These are phyloP conservation scores for Sardinella longiceps DNA, from an alignment of 2,797 vertebrate genomes.

Conservation along the genomic window DNA sequence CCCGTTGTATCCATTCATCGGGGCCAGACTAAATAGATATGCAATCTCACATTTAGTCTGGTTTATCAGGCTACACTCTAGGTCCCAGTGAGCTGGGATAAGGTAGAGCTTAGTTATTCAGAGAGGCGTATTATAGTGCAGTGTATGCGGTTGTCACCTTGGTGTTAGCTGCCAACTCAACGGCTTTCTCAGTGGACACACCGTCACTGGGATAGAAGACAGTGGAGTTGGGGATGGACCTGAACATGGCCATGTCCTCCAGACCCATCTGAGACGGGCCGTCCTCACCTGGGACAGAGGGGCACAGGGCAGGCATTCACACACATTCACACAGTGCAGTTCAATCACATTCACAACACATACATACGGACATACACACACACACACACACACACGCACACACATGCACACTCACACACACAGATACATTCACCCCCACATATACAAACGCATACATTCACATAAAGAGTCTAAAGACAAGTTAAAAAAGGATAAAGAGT, in stretches of 20 bases:
- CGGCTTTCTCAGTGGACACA: conserved; percentile 92
- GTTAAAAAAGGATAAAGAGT: conserved; percentile 51
- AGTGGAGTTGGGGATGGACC: conserved; percentile 84
- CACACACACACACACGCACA: neutral
- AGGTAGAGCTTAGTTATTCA: neutral
- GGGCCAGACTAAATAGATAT: too few relatives aligned
- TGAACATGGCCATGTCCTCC: conserved; percentile 91
- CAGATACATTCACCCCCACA: neutral
- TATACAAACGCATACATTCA: conserved; percentile 1
- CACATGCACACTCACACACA: neutral
- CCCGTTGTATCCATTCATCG: too few relatives aligned
- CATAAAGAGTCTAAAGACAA: conserved; percentile 33
- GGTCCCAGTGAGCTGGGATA: neutral
- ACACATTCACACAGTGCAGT: neutral
- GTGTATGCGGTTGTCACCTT: conserved; percentile 85
- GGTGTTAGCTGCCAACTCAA: conserved; percentile 90
- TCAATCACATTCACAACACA: neutral
- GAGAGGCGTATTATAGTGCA: neutral
- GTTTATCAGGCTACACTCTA: too few relatives aligned
- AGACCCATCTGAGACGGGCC: conserved; percentile 94
- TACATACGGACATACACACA: neutral
- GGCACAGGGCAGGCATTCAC: neutral
- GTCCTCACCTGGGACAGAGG: conserved; percentile 82
- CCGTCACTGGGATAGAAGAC: conserved; percentile 94
- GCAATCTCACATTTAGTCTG: too few relatives aligned